These are phyloP conservation scores for Heteropelma amictum DNA, from an alignment of 2,888 invertebrate genomes.

Conservation along the genomic window DNA sequence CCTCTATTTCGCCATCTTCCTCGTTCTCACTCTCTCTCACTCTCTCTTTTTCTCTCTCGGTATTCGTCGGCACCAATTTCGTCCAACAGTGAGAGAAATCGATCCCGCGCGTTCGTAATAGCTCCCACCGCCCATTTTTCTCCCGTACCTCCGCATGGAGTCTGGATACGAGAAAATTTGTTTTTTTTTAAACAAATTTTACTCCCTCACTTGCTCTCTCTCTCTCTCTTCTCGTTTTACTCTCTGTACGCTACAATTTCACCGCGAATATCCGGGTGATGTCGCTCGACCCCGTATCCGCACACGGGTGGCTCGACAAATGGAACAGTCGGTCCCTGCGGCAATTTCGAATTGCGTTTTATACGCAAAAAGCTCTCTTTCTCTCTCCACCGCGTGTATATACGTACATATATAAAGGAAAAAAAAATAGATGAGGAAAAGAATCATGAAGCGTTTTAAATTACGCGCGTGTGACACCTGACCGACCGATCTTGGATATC, in stretches of 20 bases:
- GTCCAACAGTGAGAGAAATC: slow-evolving; percentile 63
- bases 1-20: slow-evolving; percentile 51
- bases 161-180: slow-evolving; percentile 35
- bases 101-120: slow-evolving; percentile 63
- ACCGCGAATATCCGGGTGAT: slow-evolving; percentile 21
- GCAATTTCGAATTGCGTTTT: slow-evolving; percentile 49
- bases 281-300: slow-evolving; percentile 14
- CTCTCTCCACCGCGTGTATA: neutral
- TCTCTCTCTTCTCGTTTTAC: neutral
- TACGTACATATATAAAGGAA: neutral
- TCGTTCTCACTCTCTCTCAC: slow-evolving; percentile 4
- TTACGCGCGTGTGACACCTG: neutral
- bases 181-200: slow-evolving; percentile 35
- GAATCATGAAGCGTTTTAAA: slow-evolving; percentile 26
- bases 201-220: neutral
- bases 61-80: slow-evolving; percentile 49
- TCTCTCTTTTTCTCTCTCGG: neutral
- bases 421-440: slow-evolving; percentile 11
- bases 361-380: neutral
- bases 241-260: slow-evolving; percentile 25
- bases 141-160: slow-evolving; percentile 10
- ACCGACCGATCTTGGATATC: slow-evolving; percentile 25
- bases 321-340: slow-evolving; percentile 46
- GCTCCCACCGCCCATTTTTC: slow-evolving; percentile 33
- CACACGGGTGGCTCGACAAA: slow-evolving; percentile 31